These are phyloP conservation scores for Lagorchestes hirsutus DNA, from an alignment of 2,797 vertebrate genomes.

Conservation along the genomic window DNA sequence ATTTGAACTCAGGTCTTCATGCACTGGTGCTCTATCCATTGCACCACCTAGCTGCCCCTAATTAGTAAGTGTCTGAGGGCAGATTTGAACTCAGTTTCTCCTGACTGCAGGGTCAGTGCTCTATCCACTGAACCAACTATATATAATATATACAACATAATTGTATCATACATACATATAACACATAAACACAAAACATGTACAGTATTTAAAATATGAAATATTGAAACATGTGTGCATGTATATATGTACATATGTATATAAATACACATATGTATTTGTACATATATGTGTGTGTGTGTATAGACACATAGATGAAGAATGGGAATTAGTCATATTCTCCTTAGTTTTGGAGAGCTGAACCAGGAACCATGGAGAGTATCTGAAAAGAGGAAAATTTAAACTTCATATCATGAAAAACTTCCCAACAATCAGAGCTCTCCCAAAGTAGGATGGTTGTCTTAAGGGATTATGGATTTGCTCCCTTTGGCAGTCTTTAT, in stretches of 20 bases:
- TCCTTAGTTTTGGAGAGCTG: background rate
- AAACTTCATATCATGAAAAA: background rate
- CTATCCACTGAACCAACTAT: no score
- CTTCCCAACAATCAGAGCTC: background rate
- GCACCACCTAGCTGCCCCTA: no score
- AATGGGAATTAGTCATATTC: background rate
- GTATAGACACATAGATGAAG: background rate
- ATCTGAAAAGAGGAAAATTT: background rate
- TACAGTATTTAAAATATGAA: background rate
- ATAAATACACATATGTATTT: accelerated
- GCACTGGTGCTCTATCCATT: no score
- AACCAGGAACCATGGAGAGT: background rate
- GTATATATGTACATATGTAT: background rate
- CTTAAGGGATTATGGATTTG: background rate
- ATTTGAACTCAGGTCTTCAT: no score
- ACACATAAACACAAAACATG: background rate
- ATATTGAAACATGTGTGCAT: background rate
- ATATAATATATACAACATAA: no score
- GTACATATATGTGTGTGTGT: no score
- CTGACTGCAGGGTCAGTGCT: no score
- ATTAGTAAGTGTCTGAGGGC: no score
- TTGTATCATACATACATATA: no score
- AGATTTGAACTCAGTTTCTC: no score
- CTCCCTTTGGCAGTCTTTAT: background rate
- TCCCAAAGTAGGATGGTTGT: background rate